Conservation (phyloP, 1,140 invertebrate species). For the Zaprionus davidi region DNA sequence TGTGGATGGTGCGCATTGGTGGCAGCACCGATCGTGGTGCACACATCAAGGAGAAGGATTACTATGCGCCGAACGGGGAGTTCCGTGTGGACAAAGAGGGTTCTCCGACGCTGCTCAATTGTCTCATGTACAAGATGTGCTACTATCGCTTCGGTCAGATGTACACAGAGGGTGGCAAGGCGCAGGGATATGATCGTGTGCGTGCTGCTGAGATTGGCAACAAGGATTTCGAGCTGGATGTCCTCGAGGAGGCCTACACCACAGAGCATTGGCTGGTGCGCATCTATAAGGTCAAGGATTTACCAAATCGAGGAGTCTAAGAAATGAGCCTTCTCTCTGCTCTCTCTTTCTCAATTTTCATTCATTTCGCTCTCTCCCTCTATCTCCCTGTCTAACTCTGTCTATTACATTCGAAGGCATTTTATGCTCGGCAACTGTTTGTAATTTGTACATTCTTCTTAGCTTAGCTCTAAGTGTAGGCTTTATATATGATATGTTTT, state of each 20-base stretch:
- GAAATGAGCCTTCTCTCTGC: too few relatives aligned
- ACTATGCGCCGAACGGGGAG: slow-evolving; percentile 97
- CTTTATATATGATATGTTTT: slow-evolving; percentile 14
- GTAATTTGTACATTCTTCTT: slow-evolving; percentile 46
- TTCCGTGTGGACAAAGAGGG: slow-evolving; percentile 97
- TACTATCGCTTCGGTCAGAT: slow-evolving; percentile 96
- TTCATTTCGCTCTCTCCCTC: background rate
- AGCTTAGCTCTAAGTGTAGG: slow-evolving; percentile 41
- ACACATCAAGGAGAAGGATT: slow-evolving; percentile 98
- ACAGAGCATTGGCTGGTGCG: slow-evolving; percentile 98
- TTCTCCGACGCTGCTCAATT: slow-evolving; percentile 93
- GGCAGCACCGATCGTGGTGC: slow-evolving; percentile 97
- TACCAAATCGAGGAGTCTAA: slow-evolving; percentile 92
- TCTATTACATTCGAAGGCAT: background rate
- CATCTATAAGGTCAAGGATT: slow-evolving; percentile 97
- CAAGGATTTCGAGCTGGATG: slow-evolving; percentile 97
- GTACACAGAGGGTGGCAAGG: slow-evolving; percentile 96
- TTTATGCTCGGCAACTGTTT: slow-evolving; percentile 1
- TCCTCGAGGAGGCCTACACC: slow-evolving; percentile 96
- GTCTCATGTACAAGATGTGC: slow-evolving; percentile 98
- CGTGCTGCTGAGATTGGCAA: slow-evolving; percentile 96
- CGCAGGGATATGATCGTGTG: slow-evolving; percentile 95
- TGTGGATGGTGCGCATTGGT: slow-evolving; percentile 99
- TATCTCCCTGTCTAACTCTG: background rate
- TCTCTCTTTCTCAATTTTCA: background rate